These are phyloP conservation scores for Siderastrea siderea DNA, from an alignment of 92 coral and sea anemone species.

Conservation along the genomic window DNA sequence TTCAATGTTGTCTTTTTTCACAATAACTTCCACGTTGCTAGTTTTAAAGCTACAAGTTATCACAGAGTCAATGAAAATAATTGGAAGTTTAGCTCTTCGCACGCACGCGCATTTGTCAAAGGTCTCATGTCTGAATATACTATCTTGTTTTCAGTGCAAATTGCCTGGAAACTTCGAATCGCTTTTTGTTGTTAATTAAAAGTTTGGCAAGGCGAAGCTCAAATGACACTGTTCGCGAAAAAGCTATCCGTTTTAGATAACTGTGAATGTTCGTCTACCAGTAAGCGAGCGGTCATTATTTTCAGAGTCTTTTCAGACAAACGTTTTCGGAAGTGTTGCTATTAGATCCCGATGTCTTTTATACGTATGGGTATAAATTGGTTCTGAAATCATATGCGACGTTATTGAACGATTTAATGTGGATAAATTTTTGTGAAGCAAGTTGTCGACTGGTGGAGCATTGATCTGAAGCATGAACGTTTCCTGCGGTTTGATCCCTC, in stretches of 20 bases:
- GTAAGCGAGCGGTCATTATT: background rate
- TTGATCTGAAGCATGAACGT: background rate
- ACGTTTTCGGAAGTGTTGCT: background rate
- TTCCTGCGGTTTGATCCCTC: background rate
- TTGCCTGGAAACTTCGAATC: background rate
- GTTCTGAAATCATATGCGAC: background rate
- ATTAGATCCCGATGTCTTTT: background rate
- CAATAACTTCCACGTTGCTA: background rate
- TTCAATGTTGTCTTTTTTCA: background rate
- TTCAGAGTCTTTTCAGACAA: background rate
- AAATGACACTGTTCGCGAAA: background rate
- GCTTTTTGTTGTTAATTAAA: background rate
- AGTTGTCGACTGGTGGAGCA: background rate
- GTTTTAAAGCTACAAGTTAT: background rate
- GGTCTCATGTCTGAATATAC: background rate
- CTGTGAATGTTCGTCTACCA: background rate
- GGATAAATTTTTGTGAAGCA: background rate
- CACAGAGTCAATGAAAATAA: background rate
- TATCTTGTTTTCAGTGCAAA: constrained; percentile 2
- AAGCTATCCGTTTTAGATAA: background rate
- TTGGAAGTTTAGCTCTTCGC: background rate
- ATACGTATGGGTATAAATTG: background rate
- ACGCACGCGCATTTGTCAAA: constrained; percentile 17
- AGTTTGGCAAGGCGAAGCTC: background rate
- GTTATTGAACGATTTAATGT: background rate